These are phyloP conservation scores for Linnaemya tessellans DNA, from an alignment of 2,888 invertebrate species.

Conservation along the genomic window DNA sequence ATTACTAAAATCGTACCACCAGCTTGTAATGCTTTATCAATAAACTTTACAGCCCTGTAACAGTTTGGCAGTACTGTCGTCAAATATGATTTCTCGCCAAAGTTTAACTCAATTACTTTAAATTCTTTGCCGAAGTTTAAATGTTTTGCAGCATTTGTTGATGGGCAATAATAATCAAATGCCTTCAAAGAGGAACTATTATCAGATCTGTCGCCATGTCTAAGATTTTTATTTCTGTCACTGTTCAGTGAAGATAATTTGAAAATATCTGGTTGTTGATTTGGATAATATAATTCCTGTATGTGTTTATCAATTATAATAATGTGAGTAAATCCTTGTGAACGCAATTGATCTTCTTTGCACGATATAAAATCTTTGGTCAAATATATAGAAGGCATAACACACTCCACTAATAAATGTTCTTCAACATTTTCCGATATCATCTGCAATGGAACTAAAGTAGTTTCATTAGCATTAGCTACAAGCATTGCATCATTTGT, in stretches of 20 bases:
- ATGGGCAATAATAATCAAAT: slow-evolving; percentile 61
- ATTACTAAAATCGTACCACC: slow-evolving; percentile 77
- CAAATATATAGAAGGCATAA: slow-evolving; percentile 78
- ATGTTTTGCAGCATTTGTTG: slow-evolving; percentile 38
- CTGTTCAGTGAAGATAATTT: slow-evolving; percentile 52
- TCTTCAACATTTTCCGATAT: slow-evolving; percentile 20
- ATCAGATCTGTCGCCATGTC: slow-evolving; percentile 27
- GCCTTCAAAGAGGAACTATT: slow-evolving; percentile 61
- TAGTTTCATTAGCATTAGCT: slow-evolving; percentile 19
- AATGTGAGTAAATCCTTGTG: slow-evolving; percentile 78
- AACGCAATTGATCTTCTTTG: slow-evolving; percentile 76
- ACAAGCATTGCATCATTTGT: slow-evolving; percentile 43
- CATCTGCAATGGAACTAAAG: slow-evolving; percentile 19
- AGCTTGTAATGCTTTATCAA: slow-evolving; percentile 76
- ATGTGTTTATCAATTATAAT: slow-evolving; percentile 79
- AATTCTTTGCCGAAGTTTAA: slow-evolving; percentile 75
- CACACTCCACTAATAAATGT: slow-evolving; percentile 74
- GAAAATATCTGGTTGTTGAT: slow-evolving; percentile 65
- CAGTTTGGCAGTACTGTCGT: slow-evolving; percentile 79
- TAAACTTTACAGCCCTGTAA: slow-evolving; percentile 78
- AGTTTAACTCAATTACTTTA: slow-evolving; percentile 78
- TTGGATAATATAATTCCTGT: slow-evolving; percentile 75
- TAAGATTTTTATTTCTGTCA: slow-evolving; percentile 24
- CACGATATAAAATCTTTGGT: slow-evolving; percentile 76
- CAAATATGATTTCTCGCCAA: slow-evolving; percentile 78